These are phyloP conservation scores for Agonopterix arenella DNA, from an alignment of 2,888 invertebrate species.

Conservation along the genomic window DNA sequence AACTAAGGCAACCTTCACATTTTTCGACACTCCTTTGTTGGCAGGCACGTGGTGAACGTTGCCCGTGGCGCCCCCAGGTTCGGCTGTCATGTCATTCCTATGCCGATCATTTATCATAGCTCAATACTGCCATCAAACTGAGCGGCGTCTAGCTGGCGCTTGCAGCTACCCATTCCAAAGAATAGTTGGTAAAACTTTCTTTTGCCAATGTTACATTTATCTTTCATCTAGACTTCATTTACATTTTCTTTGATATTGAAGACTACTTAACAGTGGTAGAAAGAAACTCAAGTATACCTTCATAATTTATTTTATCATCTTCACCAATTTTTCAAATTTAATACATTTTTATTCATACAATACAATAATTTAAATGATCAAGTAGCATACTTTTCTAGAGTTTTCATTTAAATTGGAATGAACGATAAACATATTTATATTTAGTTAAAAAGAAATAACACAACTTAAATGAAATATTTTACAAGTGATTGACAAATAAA, in stretches of 20 bases:
- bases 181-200: conserved; percentile 8
- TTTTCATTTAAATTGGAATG: conserved; percentile 75
- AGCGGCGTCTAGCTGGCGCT: conserved; percentile 69
- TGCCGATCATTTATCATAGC: conserved; percentile 67
- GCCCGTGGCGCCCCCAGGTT: conserved; percentile 60
- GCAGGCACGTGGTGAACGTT: conserved; percentile 55
- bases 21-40: conserved; percentile 71
- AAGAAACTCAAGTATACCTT: conserved; percentile 49
- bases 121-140: conserved; percentile 64
- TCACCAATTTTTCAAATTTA: conserved; percentile 74
- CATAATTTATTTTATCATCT: conserved; percentile 75
- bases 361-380: conserved; percentile 76
- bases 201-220: conserved; percentile 1
- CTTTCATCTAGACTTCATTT: neutral
- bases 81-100: conserved; percentile 68
- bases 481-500: conserved; percentile 40
- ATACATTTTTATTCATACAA: conserved; percentile 71
- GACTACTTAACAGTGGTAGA: neutral
- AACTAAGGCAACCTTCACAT: conserved; percentile 72
- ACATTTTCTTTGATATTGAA: neutral
- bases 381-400: conserved; percentile 67
- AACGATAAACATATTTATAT: conserved; percentile 71
- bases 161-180: conserved; percentile 22
- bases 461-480: conserved; percentile 58
- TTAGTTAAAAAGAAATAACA: conserved; percentile 71